phyloP scores from a whole-genome alignment of 2,797 vertebrate species.

The Hapalemur alaotrensis region DNA sequence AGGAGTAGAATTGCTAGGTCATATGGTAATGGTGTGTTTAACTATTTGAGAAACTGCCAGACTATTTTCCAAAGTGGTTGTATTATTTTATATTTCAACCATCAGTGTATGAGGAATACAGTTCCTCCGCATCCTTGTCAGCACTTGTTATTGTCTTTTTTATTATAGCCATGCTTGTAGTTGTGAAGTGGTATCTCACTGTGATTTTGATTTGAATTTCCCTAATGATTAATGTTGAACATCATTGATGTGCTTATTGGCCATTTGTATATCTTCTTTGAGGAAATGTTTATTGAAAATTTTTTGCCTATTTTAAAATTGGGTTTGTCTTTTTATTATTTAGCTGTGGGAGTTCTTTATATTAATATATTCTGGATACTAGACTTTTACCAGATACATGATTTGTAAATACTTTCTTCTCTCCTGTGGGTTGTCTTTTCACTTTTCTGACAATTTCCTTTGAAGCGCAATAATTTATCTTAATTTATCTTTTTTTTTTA shows the following conservation, averaged over 20 bases:
- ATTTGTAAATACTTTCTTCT: conserved; percentile 17
- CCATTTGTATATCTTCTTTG: not conserved
- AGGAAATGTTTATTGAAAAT: not conserved
- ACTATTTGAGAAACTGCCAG: not conserved
- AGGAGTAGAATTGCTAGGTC: not conserved
- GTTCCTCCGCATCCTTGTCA: not conserved
- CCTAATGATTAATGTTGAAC: not conserved
- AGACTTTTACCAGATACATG: not conserved
- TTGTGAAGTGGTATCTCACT: not conserved
- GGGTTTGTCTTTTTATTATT: conserved; percentile 18
- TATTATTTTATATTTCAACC: not conserved
- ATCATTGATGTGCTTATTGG: not conserved
- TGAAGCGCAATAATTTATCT: not conserved
- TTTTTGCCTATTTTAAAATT: not conserved
- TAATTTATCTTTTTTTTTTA: not conserved
- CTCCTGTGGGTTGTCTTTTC: not conserved
- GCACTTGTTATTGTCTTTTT: not conserved
- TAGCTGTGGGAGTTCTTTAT: not conserved
- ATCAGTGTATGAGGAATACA: not conserved
- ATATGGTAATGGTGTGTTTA: not conserved
- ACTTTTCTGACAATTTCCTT: not conserved
- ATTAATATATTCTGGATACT: not conserved
- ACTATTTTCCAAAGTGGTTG: not conserved
- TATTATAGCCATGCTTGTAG: not conserved
- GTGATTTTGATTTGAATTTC: not conserved